These are phyloP conservation scores for Festucalex cinctus DNA, from an alignment of 2,113 vertebrate genomes.

Conservation along the genomic window DNA sequence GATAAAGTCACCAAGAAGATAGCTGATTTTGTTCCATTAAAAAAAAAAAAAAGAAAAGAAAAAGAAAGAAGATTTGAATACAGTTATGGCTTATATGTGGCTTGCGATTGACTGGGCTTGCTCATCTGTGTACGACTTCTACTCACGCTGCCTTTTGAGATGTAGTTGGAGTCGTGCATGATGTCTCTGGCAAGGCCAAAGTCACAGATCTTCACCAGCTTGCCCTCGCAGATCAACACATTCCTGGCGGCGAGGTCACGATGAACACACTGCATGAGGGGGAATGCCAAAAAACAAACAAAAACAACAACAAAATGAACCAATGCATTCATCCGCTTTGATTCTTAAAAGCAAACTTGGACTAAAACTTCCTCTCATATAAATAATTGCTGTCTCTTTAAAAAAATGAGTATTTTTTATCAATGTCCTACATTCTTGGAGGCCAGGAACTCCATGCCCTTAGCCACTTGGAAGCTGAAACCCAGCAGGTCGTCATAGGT, in stretches of 20 bases:
- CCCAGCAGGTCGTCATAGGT: slow-evolving; percentile 90
- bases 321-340: background rate
- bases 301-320: background rate
- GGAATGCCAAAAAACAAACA: background rate
- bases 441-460: slow-evolving; percentile 97
- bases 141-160: slow-evolving; percentile 98
- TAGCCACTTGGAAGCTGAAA: slow-evolving; percentile 96
- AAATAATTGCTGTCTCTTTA: background rate
- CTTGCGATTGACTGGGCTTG: no score
- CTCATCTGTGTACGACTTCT: background rate
- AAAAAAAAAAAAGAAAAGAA: no score
- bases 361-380: background rate
- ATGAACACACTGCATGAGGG: slow-evolving; percentile 88
- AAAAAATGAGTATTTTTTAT: background rate
- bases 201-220: slow-evolving; percentile 98
- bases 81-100: no score
- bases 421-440: slow-evolving; percentile 85
- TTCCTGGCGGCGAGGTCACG: slow-evolving; percentile 95
- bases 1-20: no score
- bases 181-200: slow-evolving; percentile 96
- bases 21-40: no score
- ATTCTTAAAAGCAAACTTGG: background rate
- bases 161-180: slow-evolving; percentile 97
- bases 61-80: no score
- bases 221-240: slow-evolving; percentile 95